Conservation (phyloP, 2,797 vertebrate species). For the Cyprinella venusta region DNA sequence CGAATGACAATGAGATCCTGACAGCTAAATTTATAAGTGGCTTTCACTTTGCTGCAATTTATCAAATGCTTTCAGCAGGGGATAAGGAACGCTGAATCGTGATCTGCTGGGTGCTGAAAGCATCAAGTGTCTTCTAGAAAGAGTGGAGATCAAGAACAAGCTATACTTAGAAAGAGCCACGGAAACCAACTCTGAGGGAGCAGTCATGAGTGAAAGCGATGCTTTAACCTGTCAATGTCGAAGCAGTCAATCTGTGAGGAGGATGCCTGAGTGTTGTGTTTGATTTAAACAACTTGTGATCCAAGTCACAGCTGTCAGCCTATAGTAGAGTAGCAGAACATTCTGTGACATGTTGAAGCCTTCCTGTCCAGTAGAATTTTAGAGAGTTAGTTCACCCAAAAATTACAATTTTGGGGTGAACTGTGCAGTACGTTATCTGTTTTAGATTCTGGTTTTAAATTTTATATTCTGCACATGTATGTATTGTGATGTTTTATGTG, state of each 20-base stretch:
- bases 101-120: conserved; percentile 47
- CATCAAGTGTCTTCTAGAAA: conserved; percentile 58
- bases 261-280: conserved; percentile 13
- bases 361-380: not conserved
- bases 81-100: conserved; percentile 37
- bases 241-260: conserved; percentile 45
- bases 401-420: too few relatives aligned
- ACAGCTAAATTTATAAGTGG: not conserved
- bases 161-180: conserved; percentile 62
- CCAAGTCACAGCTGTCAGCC: conserved; percentile 9
- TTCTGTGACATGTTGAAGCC: not conserved
- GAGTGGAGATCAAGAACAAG: conserved; percentile 25
- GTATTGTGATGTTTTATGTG: too few relatives aligned
- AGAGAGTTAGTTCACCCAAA: too few relatives aligned
- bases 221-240: conserved; percentile 52
- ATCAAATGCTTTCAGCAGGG: conserved; percentile 55
- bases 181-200: conserved; percentile 43
- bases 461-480: too few relatives aligned
- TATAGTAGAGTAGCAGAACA: not conserved
- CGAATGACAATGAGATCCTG: not conserved
- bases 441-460: too few relatives aligned
- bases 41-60: conserved; percentile 37
- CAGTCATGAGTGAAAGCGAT: conserved; percentile 47
- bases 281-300: conserved; percentile 26
- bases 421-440: too few relatives aligned